Conservation (phyloP, 2,113 vertebrate genomes). For the Crocuta crocuta region DNA sequence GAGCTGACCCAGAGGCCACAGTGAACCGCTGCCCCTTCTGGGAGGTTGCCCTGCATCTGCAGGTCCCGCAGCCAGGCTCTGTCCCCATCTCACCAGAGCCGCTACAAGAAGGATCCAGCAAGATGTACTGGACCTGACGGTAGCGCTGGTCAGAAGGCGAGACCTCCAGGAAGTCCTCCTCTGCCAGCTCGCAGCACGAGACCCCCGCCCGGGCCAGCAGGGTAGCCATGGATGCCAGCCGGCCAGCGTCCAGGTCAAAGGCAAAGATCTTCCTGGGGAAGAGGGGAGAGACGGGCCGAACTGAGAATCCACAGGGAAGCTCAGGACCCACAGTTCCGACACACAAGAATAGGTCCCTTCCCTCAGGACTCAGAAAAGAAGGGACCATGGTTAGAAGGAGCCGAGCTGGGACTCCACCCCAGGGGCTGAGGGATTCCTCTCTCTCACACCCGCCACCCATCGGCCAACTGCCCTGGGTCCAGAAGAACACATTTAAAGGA, state of each 20-base stretch:
- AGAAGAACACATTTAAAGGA: neutral
- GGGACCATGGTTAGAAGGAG: neutral
- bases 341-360: rapidly evolving
- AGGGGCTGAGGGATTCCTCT: neutral
- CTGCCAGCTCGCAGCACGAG: constrained; percentile 91
- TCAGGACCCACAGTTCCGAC: neutral
- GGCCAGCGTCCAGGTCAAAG: constrained; percentile 94
- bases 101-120: constrained; percentile 97
- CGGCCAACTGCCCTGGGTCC: neutral
- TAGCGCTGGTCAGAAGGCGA: constrained; percentile 88
- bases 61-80: neutral
- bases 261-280: constrained; percentile 92
- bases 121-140: constrained; percentile 90
- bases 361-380: neutral
- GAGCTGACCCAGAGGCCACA: neutral
- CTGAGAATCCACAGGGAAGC: neutral
- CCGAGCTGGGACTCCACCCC: neutral
- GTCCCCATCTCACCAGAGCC: constrained; percentile 91
- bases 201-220: constrained; percentile 94
- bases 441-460: neutral
- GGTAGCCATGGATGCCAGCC: constrained; percentile 95
- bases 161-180: constrained; percentile 94
- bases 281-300: neutral
- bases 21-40: neutral
- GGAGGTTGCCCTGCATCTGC: neutral